Evolutionary conservation across 2,797 vertebrate species (phyloP).

Genomic region (Stomatorhinus walkeri): DNA sequence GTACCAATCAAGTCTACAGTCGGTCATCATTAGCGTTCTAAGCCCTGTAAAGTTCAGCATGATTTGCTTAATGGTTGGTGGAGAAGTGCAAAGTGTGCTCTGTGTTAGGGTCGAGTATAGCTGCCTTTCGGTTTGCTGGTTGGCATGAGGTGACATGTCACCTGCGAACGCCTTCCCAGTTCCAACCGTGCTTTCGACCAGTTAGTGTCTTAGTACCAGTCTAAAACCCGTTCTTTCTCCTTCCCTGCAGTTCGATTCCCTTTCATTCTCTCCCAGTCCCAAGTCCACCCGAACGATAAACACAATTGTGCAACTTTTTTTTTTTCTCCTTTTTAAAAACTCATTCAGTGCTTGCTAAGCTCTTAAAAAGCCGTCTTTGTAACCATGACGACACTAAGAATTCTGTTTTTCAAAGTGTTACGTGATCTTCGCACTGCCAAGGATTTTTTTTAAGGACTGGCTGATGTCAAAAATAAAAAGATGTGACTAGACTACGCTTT

Average conservation of each 20-base stretch:
- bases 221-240: neutral
- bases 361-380: neutral
- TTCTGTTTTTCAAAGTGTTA: neutral
- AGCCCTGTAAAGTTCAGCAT: neutral
- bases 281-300: neutral
- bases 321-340: neutral
- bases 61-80: neutral
- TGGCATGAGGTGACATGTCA: neutral
- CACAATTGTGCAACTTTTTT: neutral
- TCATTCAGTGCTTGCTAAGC: neutral
- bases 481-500: neutral
- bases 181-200: neutral
- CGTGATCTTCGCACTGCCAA: neutral
- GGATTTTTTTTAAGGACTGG: neutral
- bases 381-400: neutral
- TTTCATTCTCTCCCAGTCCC: neutral
- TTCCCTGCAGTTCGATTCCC: neutral
- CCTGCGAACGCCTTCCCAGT: neutral
- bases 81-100: neutral
- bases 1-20: neutral
- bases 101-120: neutral
- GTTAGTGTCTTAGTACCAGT: neutral
- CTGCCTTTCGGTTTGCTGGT: neutral
- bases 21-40: too few species aligned
- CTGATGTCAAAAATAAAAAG: neutral